Percentiles rank a stretch among this genome's conserved stretches.
Conservation (phyloP, 1,140 invertebrate species). For the Phocides pigmalion region DNA sequence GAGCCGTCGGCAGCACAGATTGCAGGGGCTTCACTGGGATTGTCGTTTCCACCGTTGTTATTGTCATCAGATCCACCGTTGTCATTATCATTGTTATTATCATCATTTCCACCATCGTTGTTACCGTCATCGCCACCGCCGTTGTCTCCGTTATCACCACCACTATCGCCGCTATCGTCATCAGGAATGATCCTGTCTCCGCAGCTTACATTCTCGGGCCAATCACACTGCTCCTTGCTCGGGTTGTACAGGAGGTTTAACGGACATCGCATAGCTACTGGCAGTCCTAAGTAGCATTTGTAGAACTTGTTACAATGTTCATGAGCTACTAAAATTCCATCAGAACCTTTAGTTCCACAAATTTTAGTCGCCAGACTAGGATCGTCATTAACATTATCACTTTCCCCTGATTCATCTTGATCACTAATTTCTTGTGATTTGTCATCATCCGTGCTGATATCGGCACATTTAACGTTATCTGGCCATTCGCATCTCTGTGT, state of each 20-base stretch:
- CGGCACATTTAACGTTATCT: slow-evolving; percentile 75
- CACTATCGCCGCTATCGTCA: too few relatives aligned
- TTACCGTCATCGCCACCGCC: slow-evolving; percentile 20
- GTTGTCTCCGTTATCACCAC: too few relatives aligned
- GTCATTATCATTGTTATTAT: slow-evolving; percentile 19
- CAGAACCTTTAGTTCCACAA: slow-evolving; percentile 41
- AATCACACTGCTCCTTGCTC: background rate
- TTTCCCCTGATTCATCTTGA: too few relatives aligned
- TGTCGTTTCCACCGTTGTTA: slow-evolving; percentile 43
- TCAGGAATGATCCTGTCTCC: too few relatives aligned
- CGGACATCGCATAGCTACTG: background rate
- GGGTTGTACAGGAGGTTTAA: too few relatives aligned
- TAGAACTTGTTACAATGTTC: slow-evolving; percentile 60
- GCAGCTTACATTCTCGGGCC: background rate
- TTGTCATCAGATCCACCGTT: slow-evolving; percentile 21
- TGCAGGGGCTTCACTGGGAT: slow-evolving; percentile 38
- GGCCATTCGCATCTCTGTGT: slow-evolving; percentile 84
- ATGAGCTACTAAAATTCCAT: slow-evolving; percentile 50
- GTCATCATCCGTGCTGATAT: slow-evolving; percentile 36
- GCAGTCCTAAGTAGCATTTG: slow-evolving; percentile 41
- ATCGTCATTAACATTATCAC: too few relatives aligned
- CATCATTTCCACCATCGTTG: slow-evolving; percentile 10
- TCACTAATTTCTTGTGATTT: slow-evolving; percentile 13
- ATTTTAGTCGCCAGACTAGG: slow-evolving; percentile 44
- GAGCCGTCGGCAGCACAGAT: slow-evolving; percentile 45